phyloP scores from a whole-genome alignment of 2,113 vertebrate species.

The Psilopsiagon aurifrons region DNA sequence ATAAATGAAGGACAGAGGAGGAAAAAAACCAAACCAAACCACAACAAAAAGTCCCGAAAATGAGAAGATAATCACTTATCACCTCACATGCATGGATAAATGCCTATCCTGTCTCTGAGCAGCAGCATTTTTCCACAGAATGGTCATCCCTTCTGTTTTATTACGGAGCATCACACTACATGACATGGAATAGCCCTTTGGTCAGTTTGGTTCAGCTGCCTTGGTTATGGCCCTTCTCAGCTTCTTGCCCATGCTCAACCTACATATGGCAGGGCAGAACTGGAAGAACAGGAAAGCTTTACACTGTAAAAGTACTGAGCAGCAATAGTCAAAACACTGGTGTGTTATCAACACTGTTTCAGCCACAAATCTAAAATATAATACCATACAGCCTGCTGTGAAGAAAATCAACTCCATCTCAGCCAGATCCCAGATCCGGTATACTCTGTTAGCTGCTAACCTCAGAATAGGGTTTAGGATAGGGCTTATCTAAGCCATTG shows the following conservation, averaged over 20 bases:
- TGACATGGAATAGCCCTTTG: accelerated
- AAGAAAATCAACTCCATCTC: not conserved
- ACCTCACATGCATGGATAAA: not conserved
- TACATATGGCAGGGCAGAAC: accelerated
- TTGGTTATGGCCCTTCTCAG: not conserved
- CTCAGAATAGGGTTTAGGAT: not conserved
- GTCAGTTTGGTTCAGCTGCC: not conserved
- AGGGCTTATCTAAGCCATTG: not conserved
- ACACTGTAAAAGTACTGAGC: not conserved
- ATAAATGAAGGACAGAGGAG: not conserved
- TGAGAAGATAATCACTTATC: accelerated
- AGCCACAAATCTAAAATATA: not conserved
- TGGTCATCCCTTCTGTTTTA: accelerated
- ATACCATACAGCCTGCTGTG: not conserved
- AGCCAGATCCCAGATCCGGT: not conserved
- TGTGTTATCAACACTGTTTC: not conserved
- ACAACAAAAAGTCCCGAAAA: not conserved
- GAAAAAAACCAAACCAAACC: not conserved
- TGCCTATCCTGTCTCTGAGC: not conserved
- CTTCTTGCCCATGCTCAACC: not conserved
- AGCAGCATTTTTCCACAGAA: not conserved
- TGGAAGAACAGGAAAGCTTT: not conserved
- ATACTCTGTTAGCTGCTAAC: not conserved
- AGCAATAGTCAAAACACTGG: not conserved
- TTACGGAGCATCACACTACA: not conserved